Evolutionary conservation across 1,140 invertebrate genomes (phyloP).

Genomic region (Cydia fagiglandana): DNA sequence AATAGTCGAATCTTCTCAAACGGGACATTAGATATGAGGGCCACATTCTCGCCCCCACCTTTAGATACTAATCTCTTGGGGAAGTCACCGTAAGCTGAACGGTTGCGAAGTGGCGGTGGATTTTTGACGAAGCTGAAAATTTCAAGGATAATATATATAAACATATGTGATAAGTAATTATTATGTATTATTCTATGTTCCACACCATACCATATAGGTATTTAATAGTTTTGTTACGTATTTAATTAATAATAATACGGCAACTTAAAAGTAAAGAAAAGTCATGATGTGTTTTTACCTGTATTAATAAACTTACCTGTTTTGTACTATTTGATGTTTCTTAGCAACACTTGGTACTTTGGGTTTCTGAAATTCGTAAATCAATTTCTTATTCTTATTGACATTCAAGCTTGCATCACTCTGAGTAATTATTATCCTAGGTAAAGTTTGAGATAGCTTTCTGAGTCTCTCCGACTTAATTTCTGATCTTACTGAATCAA

Average conservation of each 20-base stretch:
- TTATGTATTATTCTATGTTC: not conserved
- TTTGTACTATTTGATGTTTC: not conserved
- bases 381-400: slow-evolving; percentile 36
- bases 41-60: slow-evolving; percentile 65
- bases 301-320: slow-evolving; percentile 23
- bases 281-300: not conserved
- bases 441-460: slow-evolving; percentile 62
- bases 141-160: no score
- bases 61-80: slow-evolving; percentile 70
- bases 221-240: no score
- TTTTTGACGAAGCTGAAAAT: slow-evolving; percentile 38
- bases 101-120: slow-evolving; percentile 42
- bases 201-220: no score
- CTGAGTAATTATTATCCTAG: slow-evolving; percentile 70
- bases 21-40: slow-evolving; percentile 69
- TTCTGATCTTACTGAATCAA: slow-evolving; percentile 47
- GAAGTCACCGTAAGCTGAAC: slow-evolving; percentile 54
- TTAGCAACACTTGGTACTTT: not conserved
- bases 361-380: slow-evolving; percentile 23
- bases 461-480: slow-evolving; percentile 60
- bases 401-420: slow-evolving; percentile 60
- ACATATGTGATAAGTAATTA: not conserved
- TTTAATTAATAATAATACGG: no score
- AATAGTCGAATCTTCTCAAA: slow-evolving; percentile 67
- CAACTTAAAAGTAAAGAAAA: no score